Conservation (phyloP, 2,888 invertebrate genomes). For the Synanthedon myopaeformis region DNA sequence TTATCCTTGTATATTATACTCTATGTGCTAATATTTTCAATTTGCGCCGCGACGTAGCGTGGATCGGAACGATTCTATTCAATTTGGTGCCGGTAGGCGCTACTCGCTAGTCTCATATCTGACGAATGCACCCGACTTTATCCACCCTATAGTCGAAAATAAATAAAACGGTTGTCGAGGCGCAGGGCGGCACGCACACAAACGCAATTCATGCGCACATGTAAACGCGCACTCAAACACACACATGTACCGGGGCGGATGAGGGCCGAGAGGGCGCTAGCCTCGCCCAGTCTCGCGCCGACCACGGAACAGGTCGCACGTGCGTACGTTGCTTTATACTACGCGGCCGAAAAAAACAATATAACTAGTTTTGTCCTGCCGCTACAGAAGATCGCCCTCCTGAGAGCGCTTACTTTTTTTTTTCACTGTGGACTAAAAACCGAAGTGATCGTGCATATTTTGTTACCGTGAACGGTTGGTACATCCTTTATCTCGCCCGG, state of each 20-base stretch:
- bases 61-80: background rate
- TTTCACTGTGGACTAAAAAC: constrained; percentile 52
- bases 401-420: constrained; percentile 46
- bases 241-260: constrained; percentile 32
- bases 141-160: constrained; percentile 50
- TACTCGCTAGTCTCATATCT: constrained; percentile 6
- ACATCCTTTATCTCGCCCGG: constrained; percentile 26
- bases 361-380: constrained; percentile 64
- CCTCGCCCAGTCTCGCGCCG: constrained; percentile 62
- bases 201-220: constrained; percentile 22
- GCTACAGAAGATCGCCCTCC: constrained; percentile 36
- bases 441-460: constrained; percentile 39
- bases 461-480: constrained; percentile 56
- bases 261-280: constrained; percentile 52
- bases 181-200: constrained; percentile 30
- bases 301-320: constrained; percentile 46
- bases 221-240: constrained; percentile 33
- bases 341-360: constrained; percentile 49
- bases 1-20: constrained; percentile 4
- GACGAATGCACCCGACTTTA: constrained; percentile 26
- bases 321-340: constrained; percentile 34
- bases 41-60: background rate
- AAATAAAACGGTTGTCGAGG: constrained; percentile 40
- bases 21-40: background rate
- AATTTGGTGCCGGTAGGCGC: constrained; percentile 3